These are phyloP conservation scores for Perccottus glenii DNA, from an alignment of 2,113 vertebrate species.

Conservation along the genomic window DNA sequence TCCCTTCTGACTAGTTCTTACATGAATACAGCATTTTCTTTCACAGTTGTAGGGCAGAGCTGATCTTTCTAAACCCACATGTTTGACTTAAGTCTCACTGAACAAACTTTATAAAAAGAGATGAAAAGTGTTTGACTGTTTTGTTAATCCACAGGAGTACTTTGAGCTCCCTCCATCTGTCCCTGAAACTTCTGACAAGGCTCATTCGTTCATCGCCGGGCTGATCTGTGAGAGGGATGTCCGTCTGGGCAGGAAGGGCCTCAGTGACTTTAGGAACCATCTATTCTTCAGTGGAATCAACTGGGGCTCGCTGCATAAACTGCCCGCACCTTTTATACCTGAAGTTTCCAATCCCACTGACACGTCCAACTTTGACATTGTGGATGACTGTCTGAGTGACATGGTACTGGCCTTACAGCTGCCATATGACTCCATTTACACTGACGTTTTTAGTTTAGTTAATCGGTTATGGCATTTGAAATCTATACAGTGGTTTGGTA, in stretches of 20 bases:
- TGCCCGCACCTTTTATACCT: constrained; percentile 82
- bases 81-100: neutral
- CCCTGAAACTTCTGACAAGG: constrained; percentile 74
- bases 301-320: constrained; percentile 79
- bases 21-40: too few relatives aligned
- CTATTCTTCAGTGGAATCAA: constrained; percentile 83
- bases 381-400: constrained; percentile 85
- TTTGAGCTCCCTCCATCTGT: constrained; percentile 79
- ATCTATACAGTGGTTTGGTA: too few relatives aligned
- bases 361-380: constrained; percentile 88
- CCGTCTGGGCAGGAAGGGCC: constrained; percentile 79
- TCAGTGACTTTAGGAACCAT: constrained; percentile 81
- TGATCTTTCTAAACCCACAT: neutral
- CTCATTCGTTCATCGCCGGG: constrained; percentile 76
- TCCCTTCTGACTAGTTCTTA: too few relatives aligned
- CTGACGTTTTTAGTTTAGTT: too few relatives aligned
- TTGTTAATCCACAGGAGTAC: constrained; percentile 75
- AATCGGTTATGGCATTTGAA: too few relatives aligned
- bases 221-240: constrained; percentile 82
- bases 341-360: constrained; percentile 84
- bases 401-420: constrained; percentile 71
- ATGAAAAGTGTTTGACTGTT: neutral
- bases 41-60: too few relatives aligned
- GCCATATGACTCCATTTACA: too few relatives aligned
- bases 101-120: neutral